Percentiles rank a stretch among this genome's conserved stretches.
Evolutionary conservation across 1,140 invertebrate species (phyloP).

Genomic region (Caerostris darwini): DNA sequence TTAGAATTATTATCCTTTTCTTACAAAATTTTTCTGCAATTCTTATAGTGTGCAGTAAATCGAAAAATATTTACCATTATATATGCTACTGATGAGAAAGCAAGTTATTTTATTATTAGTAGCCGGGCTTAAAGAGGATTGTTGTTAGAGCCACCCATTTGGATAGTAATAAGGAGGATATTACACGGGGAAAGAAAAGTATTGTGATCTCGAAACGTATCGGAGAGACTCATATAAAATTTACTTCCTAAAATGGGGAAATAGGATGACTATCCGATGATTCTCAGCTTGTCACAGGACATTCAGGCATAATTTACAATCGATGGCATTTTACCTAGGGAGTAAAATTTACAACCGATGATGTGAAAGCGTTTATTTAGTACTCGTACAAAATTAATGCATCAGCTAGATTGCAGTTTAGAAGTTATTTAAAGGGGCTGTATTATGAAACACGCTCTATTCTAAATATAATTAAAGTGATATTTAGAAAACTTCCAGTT

Average conservation of each 20-base stretch:
- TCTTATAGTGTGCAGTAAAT: too few relatives aligned
- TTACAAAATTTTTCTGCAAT: too few relatives aligned
- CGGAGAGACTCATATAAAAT: background rate
- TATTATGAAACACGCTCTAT: too few relatives aligned
- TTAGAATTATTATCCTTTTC: too few relatives aligned
- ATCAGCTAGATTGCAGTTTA: too few relatives aligned
- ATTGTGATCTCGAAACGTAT: background rate
- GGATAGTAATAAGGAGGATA: background rate
- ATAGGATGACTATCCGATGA: background rate
- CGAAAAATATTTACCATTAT: too few relatives aligned
- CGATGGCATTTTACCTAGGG: background rate
- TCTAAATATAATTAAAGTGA: too few relatives aligned
- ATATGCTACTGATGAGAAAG: background rate
- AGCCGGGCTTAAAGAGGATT: background rate
- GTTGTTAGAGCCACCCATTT: background rate
- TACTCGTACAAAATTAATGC: too few relatives aligned
- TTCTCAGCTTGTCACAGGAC: background rate
- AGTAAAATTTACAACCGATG: background rate
- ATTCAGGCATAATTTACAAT: background rate
- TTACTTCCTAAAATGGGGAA: conserved; percentile 23
- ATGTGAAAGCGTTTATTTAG: background rate
- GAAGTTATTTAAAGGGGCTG: too few relatives aligned
- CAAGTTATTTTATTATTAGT: conserved; percentile 18
- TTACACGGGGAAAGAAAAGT: background rate
- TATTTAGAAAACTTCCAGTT: too few relatives aligned